phyloP scores from a whole-genome alignment of 2,797 vertebrate genomes.

The Dallia pectoralis region DNA sequence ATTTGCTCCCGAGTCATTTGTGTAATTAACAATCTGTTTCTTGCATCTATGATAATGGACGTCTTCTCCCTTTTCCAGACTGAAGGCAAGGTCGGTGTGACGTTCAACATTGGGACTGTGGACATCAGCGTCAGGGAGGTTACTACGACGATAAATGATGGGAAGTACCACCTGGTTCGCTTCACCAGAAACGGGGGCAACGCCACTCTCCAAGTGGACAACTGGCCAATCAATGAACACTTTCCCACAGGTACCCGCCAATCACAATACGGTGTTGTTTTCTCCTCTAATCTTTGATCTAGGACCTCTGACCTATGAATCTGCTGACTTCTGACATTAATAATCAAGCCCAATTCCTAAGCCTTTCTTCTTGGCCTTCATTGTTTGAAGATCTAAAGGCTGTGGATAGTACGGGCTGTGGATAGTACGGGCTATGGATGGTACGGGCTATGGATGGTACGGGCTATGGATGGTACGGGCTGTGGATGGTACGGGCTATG shows the following conservation, averaged over 20 bases:
- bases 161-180: slow-evolving; percentile 93
- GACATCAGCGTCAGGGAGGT: slow-evolving; percentile 94
- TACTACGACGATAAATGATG: slow-evolving; percentile 87
- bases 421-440: too few species aligned
- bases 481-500: not conserved
- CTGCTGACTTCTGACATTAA: not conserved
- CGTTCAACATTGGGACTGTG: slow-evolving; percentile 95
- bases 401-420: not conserved
- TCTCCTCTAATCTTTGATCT: not conserved
- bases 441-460: not conserved
- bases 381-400: not conserved
- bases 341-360: not conserved
- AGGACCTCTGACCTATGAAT: not conserved
- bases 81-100: slow-evolving; percentile 93
- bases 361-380: not conserved
- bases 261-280: too few species aligned
- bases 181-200: slow-evolving; percentile 97
- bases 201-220: slow-evolving; percentile 95
- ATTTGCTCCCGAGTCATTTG: too few species aligned
- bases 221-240: slow-evolving; percentile 95
- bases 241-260: slow-evolving; percentile 88
- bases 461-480: too few species aligned
- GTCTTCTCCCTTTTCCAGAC: slow-evolving; percentile 70
- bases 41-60: not conserved
- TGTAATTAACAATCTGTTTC: not conserved